phyloP scores from a whole-genome alignment of 2,888 invertebrate species.

The Agrochola litura region DNA sequence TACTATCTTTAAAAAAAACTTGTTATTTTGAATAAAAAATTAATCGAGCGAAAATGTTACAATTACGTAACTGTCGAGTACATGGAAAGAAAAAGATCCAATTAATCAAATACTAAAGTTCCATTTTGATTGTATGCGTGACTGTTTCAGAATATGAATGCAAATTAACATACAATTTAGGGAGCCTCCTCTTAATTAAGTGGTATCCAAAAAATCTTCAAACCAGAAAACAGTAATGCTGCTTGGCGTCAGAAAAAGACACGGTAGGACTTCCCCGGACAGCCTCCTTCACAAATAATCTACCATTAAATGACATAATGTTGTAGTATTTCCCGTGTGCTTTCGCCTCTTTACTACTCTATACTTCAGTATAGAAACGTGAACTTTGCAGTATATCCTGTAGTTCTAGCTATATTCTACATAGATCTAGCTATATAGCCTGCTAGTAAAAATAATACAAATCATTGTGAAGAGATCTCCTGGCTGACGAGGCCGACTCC shows the following conservation, averaged over 20 bases:
- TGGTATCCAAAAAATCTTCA: background rate
- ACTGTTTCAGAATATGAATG: too few relatives aligned
- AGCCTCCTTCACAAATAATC: background rate
- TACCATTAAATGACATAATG: too few relatives aligned
- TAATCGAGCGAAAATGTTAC: too few relatives aligned
- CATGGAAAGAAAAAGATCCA: too few relatives aligned
- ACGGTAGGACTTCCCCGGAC: background rate
- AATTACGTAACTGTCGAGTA: too few relatives aligned
- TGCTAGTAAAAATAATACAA: slow-evolving; percentile 40
- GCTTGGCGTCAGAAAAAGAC: background rate
- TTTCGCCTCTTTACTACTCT: background rate
- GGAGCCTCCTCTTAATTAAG: background rate
- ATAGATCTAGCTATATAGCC: slow-evolving; percentile 4
- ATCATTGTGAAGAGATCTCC: slow-evolving; percentile 37
- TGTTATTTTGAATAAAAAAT: too few relatives aligned
- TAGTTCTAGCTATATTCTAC: slow-evolving; percentile 3
- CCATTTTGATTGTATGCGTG: too few relatives aligned
- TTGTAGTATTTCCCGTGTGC: too few relatives aligned
- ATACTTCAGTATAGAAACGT: background rate
- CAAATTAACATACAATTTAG: too few relatives aligned
- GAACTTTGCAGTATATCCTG: background rate
- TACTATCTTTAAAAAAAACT: too few relatives aligned
- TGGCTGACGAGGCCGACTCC: slow-evolving; percentile 43
- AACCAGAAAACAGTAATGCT: background rate
- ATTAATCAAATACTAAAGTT: too few relatives aligned